These are phyloP conservation scores for Chrysopilus asiliformis DNA, from an alignment of 2,888 invertebrate species.

Conservation along the genomic window DNA sequence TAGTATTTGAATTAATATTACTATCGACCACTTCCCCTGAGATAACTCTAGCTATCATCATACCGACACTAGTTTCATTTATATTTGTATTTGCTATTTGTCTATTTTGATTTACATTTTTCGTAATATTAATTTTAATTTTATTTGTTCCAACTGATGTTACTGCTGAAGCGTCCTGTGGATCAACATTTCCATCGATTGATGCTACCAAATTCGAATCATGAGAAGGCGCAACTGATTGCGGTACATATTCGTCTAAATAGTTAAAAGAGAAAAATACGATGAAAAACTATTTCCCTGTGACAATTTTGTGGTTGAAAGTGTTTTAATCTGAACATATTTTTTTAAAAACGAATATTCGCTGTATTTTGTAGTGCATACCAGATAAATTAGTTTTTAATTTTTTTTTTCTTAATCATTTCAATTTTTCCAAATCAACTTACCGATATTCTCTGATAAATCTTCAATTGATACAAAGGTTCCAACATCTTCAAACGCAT, in stretches of 20 bases:
- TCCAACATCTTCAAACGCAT: constrained; percentile 35
- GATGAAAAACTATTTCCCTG: too few species aligned
- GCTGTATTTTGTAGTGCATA: too few species aligned
- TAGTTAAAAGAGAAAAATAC: too few species aligned
- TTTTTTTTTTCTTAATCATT: not conserved
- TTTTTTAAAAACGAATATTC: too few species aligned
- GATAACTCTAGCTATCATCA: too few species aligned
- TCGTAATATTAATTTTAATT: constrained; percentile 74
- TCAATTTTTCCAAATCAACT: not conserved
- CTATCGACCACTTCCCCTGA: constrained; percentile 6
- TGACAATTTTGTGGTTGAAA: too few species aligned
- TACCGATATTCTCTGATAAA: constrained; percentile 7
- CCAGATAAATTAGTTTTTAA: too few species aligned
- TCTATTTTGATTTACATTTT: constrained; percentile 43
- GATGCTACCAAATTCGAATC: constrained; percentile 38
- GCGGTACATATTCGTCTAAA: constrained; percentile 27
- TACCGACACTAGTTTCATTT: constrained; percentile 8
- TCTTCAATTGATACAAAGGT: constrained; percentile 29
- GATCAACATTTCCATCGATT: constrained; percentile 66
- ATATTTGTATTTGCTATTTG: constrained; percentile 37
- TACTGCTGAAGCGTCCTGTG: constrained; percentile 41
- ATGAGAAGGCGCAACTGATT: constrained; percentile 24
- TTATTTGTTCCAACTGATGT: constrained; percentile 38
- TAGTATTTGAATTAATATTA: constrained; percentile 13
- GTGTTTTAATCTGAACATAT: too few species aligned